phyloP scores from a whole-genome alignment of 2,888 invertebrate species.

The Deilephila porcellus region DNA sequence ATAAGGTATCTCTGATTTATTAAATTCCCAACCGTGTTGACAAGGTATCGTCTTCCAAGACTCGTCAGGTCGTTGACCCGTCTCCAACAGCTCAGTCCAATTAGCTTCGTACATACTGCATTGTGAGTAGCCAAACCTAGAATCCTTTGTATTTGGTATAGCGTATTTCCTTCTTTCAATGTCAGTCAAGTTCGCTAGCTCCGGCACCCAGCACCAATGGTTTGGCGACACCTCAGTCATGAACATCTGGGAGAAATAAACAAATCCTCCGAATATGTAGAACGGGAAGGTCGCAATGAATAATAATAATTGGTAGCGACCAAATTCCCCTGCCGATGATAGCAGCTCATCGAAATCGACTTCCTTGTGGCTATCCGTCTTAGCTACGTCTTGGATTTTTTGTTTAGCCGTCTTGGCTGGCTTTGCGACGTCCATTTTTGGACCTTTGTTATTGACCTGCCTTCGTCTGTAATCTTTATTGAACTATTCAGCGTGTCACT shows the following conservation, averaged over 20 bases:
- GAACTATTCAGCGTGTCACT: conserved; percentile 3
- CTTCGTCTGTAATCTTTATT: neutral
- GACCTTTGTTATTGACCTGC: conserved; percentile 13
- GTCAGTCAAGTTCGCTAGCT: conserved; percentile 48
- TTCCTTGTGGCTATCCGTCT: conserved; percentile 24
- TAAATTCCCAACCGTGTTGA: conserved; percentile 67
- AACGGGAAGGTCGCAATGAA: conserved; percentile 52
- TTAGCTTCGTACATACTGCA: conserved; percentile 59
- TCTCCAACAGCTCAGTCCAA: conserved; percentile 59
- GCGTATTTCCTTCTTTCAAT: conserved; percentile 47
- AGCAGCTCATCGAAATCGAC: conserved; percentile 52
- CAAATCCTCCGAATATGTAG: conserved; percentile 50
- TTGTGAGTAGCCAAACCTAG: conserved; percentile 60
- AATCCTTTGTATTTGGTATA: conserved; percentile 45
- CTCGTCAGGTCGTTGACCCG: conserved; percentile 48
- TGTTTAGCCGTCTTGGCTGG: neutral
- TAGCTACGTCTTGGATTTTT: conserved; percentile 2
- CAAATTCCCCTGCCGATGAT: conserved; percentile 52
- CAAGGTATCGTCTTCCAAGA: conserved; percentile 59
- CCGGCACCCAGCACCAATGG: conserved; percentile 57
- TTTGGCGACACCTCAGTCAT: conserved; percentile 52
- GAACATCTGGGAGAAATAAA: conserved; percentile 51
- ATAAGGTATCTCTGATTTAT: conserved; percentile 66
- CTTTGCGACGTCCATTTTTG: conserved; percentile 17
- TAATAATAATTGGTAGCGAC: conserved; percentile 49